phyloP scores from a whole-genome alignment of 2,797 vertebrate genomes.

The Botia kubotai region DNA sequence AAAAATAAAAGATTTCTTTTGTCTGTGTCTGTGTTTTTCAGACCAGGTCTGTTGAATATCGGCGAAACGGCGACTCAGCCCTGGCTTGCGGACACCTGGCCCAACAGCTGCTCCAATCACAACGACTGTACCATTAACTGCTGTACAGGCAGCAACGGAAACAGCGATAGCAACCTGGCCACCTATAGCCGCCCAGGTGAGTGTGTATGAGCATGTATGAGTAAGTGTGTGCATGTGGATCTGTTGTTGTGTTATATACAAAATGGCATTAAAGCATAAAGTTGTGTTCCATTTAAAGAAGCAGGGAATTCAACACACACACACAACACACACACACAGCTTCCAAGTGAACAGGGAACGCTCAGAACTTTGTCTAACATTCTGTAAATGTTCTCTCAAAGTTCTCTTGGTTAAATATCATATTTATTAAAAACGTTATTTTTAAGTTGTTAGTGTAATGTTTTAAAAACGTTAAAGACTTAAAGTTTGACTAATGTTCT shows the following conservation, averaged over 20 bases:
- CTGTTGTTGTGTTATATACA: neutral
- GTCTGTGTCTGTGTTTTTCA: slow-evolving; percentile 62
- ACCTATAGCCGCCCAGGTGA: slow-evolving; percentile 97
- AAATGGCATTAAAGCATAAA: slow-evolving; percentile 8
- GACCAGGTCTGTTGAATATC: slow-evolving; percentile 96
- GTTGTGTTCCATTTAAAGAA: slow-evolving; percentile 72
- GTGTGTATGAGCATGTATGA: slow-evolving; percentile 64
- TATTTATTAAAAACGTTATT: too few relatives aligned
- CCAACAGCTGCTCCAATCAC: slow-evolving; percentile 95
- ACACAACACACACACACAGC: neutral
- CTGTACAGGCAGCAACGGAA: slow-evolving; percentile 93
- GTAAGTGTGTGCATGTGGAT: slow-evolving; percentile 43
- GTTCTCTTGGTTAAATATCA: too few relatives aligned
- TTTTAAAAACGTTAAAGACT: too few relatives aligned
- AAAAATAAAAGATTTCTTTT: neutral
- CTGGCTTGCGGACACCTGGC: slow-evolving; percentile 98
- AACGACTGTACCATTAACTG: slow-evolving; percentile 98
- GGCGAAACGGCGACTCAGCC: slow-evolving; percentile 91
- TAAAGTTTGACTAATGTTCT: too few relatives aligned
- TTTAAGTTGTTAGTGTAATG: too few relatives aligned
- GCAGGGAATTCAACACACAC: neutral
- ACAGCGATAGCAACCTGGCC: slow-evolving; percentile 96
- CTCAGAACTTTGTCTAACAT: too few relatives aligned
- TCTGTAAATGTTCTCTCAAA: too few relatives aligned
- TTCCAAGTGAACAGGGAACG: too few relatives aligned